These are phyloP conservation scores for Mormyrus iriodes DNA, from an alignment of 2,113 vertebrate genomes.

Conservation along the genomic window DNA sequence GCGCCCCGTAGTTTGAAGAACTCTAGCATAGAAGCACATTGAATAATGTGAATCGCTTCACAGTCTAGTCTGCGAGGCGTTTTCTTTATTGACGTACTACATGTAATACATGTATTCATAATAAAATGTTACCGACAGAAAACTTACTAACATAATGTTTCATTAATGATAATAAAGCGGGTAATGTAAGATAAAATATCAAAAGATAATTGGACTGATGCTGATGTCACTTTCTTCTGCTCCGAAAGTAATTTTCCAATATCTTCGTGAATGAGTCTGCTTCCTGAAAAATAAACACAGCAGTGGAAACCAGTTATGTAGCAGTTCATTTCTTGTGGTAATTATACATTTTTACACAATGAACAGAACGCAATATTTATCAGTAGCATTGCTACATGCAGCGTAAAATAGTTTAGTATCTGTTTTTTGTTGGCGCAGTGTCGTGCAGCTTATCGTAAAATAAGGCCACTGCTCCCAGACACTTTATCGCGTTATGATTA, in stretches of 20 bases:
- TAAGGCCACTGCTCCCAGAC: neutral
- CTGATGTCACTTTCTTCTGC: slow-evolving; percentile 47
- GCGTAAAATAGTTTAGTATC: neutral
- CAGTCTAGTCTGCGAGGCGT: neutral
- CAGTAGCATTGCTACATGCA: neutral
- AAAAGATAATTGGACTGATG: neutral
- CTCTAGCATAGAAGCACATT: neutral
- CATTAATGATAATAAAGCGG: neutral
- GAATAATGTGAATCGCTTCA: neutral
- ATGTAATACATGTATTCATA: neutral
- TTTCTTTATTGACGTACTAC: neutral
- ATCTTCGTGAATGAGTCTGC: slow-evolving; percentile 65
- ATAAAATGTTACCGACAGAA: slow-evolving; percentile 5
- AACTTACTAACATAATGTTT: neutral
- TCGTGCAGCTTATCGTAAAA: neutral
- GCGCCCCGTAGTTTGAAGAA: neutral
- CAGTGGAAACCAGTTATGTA: neutral
- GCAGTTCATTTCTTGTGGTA: neutral
- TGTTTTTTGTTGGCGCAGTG: neutral
- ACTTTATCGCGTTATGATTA: neutral
- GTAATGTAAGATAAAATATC: neutral
- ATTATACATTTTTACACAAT: neutral
- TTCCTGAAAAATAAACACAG: slow-evolving; percentile 57
- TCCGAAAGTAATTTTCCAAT: slow-evolving; percentile 70
- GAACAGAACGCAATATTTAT: neutral